Conservation (phyloP, 2,888 invertebrate genomes). For the Eulithis testata region DNA sequence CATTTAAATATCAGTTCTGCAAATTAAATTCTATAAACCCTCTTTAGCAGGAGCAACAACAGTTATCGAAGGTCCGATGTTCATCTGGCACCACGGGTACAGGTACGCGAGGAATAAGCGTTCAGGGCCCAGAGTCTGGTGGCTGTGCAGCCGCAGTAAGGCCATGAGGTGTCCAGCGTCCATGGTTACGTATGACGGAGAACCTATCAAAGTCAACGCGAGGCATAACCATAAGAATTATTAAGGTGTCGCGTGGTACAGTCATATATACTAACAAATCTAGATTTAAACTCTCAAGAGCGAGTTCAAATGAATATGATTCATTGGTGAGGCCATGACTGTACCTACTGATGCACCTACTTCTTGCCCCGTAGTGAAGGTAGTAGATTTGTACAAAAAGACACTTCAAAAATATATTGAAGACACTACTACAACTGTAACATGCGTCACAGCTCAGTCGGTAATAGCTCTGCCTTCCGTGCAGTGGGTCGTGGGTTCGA, state of each 20-base stretch:
- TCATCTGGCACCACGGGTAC: constrained; percentile 21
- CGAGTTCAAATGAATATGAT: too few relatives aligned
- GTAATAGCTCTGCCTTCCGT: too few relatives aligned
- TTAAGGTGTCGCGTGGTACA: constrained; percentile 20
- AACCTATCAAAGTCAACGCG: constrained; percentile 43
- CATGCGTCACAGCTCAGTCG: too few relatives aligned
- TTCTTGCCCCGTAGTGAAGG: too few relatives aligned
- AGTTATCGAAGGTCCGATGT: constrained; percentile 24
- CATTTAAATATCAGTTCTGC: not conserved
- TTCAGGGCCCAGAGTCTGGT: constrained; percentile 47
- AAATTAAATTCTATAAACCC: not conserved
- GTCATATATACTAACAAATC: too few relatives aligned
- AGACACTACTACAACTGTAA: too few relatives aligned
- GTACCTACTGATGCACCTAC: too few relatives aligned
- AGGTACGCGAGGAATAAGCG: constrained; percentile 23
- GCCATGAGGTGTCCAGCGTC: constrained; percentile 49
- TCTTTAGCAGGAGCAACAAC: constrained; percentile 3
- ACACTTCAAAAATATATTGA: too few relatives aligned
- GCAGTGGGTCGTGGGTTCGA: too few relatives aligned
- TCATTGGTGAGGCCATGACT: too few relatives aligned
- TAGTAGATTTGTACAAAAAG: too few relatives aligned
- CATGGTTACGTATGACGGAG: constrained; percentile 46
- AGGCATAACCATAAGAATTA: constrained; percentile 52
- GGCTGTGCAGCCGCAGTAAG: constrained; percentile 50
- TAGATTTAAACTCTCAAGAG: too few relatives aligned